Percentiles rank a stretch among this genome's conserved stretches.
These are phyloP conservation scores for Lonchura striata DNA, from an alignment of 2,113 vertebrate species.

Conservation along the genomic window DNA sequence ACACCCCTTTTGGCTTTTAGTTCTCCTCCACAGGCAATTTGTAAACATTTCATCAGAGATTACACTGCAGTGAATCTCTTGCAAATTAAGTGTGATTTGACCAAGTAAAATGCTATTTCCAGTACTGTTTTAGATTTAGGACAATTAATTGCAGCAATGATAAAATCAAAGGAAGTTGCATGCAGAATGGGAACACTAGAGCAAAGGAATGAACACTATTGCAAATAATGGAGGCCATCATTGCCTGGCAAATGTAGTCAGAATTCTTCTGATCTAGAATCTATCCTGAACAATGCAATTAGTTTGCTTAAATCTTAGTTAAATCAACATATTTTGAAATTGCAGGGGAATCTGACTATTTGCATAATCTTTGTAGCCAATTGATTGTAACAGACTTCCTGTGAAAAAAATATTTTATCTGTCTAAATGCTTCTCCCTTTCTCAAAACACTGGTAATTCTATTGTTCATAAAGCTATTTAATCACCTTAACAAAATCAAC, in stretches of 20 bases:
- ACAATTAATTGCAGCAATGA: not conserved
- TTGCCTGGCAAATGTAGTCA: not conserved
- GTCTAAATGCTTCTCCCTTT: not conserved
- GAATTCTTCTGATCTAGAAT: not conserved
- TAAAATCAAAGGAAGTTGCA: not conserved
- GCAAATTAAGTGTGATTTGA: not conserved
- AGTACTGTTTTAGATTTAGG: not conserved
- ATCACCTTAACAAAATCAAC: not conserved
- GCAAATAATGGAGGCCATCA: not conserved
- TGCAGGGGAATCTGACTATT: not conserved
- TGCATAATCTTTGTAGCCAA: not conserved
- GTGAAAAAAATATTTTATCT: not conserved
- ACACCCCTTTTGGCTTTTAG: not conserved
- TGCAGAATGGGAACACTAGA: not conserved
- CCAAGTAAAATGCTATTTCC: not conserved
- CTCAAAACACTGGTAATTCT: not conserved
- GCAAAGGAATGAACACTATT: not conserved
- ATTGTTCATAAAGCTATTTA: not conserved
- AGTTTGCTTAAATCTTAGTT: not conserved
- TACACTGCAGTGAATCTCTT: not conserved
- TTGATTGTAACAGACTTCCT: not conserved
- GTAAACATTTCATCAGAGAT: conserved; percentile 3
- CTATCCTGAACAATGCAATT: not conserved
- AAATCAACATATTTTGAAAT: not conserved
- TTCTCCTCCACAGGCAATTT: not conserved